phyloP scores from a whole-genome alignment of 2,888 invertebrate species.

The Monoplex corrugatus region DNA sequence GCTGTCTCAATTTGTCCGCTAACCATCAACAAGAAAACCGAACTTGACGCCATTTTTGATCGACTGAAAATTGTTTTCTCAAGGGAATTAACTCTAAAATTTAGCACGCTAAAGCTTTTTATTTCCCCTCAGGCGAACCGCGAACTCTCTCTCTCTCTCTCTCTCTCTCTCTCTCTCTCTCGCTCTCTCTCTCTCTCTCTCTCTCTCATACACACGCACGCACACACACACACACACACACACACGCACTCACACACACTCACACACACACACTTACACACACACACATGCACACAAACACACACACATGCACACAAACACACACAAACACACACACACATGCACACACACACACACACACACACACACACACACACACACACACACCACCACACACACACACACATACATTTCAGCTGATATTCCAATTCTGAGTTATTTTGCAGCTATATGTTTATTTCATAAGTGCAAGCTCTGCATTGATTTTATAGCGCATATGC shows the following conservation, averaged over 20 bases:
- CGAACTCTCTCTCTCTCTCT: neutral
- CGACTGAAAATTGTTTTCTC: neutral
- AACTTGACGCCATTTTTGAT: conserved; percentile 70
- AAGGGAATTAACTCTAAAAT: neutral
- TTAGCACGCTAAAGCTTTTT: neutral
- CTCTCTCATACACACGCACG: neutral
- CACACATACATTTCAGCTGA: neutral
- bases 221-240: neutral
- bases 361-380: conserved; percentile 17
- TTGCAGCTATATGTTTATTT: too few relatives aligned
- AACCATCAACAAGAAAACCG: conserved; percentile 78
- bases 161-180: conserved; percentile 9
- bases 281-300: conserved; percentile 1
- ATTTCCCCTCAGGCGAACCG: neutral
- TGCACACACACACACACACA: neutral
- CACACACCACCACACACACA: conserved; percentile 19
- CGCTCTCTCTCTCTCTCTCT: neutral
- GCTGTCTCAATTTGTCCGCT: conserved; percentile 79
- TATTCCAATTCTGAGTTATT: too few relatives aligned
- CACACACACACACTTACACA: neutral
- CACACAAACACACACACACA: neutral
- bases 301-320: neutral
- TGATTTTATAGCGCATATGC: too few relatives aligned
- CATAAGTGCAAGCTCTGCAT: too few relatives aligned
- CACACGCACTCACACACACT: neutral